These are phyloP conservation scores for Phenganax stokvisi DNA, from an alignment of 92 coral and sea anemone genomes.

Conservation along the genomic window DNA sequence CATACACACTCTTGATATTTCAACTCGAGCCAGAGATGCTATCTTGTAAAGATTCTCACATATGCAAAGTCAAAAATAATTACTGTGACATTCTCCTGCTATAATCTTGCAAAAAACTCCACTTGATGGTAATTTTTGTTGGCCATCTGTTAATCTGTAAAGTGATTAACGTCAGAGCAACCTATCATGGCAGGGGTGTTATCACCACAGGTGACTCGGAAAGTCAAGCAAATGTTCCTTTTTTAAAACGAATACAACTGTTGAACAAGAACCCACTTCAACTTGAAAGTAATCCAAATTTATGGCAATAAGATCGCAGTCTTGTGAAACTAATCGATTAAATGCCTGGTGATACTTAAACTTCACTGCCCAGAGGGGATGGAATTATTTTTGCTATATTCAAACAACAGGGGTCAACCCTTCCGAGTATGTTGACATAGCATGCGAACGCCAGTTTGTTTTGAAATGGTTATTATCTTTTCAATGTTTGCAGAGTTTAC, in stretches of 20 bases:
- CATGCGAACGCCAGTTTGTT: not conserved
- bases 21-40: too few species aligned
- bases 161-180: not conserved
- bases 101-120: not conserved
- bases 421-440: slow-evolving; percentile 3
- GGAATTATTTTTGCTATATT: not conserved
- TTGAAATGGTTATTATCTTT: not conserved
- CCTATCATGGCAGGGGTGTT: too few species aligned
- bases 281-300: not conserved
- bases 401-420: not conserved
- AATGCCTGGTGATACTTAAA: not conserved
- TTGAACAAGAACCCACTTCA: not conserved
- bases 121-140: not conserved
- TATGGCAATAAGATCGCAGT: not conserved
- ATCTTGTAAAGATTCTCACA: not conserved
- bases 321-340: not conserved
- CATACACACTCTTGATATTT: too few species aligned
- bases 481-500: not conserved
- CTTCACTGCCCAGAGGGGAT: not conserved
- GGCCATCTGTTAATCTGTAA: not conserved
- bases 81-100: not conserved
- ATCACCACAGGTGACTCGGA: not conserved
- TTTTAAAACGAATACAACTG: not conserved
- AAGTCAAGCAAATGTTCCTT: not conserved
- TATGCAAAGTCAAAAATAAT: not conserved